Evolutionary conservation across 2,888 invertebrate species (phyloP).

Genomic region (Meteorus cinctellus): DNA sequence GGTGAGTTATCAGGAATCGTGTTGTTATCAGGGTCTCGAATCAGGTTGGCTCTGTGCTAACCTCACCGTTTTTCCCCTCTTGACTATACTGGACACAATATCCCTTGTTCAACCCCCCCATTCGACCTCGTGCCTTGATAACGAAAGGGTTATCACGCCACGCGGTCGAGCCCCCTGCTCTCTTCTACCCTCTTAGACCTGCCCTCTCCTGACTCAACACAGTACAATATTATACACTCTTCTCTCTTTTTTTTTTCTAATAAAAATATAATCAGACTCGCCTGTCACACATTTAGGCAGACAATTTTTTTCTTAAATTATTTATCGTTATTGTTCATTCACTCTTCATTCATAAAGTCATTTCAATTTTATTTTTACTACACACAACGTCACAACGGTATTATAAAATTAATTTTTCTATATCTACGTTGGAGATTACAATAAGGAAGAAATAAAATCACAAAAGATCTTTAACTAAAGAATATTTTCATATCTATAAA

Average conservation of each 20-base stretch:
- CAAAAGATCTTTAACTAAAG: too few species aligned
- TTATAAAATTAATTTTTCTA: neutral
- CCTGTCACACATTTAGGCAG: too few species aligned
- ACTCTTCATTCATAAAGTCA: too few species aligned
- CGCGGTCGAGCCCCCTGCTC: slow-evolving; percentile 51
- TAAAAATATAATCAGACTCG: too few species aligned
- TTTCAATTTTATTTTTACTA: too few species aligned
- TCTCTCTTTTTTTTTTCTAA: neutral
- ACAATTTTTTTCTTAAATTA: too few species aligned
- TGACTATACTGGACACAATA: slow-evolving; percentile 54
- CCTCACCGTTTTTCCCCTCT: slow-evolving; percentile 54
- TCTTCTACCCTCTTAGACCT: slow-evolving; percentile 52
- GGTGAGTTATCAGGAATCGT: slow-evolving; percentile 70
- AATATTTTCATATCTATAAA: too few species aligned
- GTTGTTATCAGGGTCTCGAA: slow-evolving; percentile 67
- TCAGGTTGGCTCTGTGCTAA: slow-evolving; percentile 63
- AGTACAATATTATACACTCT: slow-evolving; percentile 58
- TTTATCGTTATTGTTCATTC: too few species aligned
- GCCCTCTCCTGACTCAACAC: slow-evolving; percentile 37
- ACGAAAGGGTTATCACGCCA: slow-evolving; percentile 73
- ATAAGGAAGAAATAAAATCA: too few species aligned
- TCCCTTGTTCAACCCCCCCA: slow-evolving; percentile 44
- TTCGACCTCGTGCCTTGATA: slow-evolving; percentile 61
- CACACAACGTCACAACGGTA: neutral
- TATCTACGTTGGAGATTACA: too few species aligned